Percentiles rank a stretch among this genome's conserved stretches.
Conservation (phyloP, 1,140 invertebrate species). For the Bombus superbus region DNA sequence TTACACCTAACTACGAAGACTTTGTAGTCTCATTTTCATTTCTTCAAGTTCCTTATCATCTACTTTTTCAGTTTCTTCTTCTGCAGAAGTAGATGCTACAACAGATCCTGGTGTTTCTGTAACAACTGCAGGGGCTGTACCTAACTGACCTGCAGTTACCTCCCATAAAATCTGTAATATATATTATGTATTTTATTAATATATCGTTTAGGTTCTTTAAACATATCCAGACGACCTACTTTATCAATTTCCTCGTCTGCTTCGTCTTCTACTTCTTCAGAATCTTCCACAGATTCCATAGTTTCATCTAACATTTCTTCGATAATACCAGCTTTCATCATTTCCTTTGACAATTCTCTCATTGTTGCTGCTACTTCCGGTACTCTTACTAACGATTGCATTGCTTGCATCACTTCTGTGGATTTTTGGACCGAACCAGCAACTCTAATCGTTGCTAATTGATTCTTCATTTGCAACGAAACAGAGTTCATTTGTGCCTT, state of each 20-base stretch:
- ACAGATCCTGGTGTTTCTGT: slow-evolving; percentile 85
- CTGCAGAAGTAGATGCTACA: slow-evolving; percentile 82
- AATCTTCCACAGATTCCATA: slow-evolving; percentile 94
- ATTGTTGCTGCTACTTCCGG: slow-evolving; percentile 98
- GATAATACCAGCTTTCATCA: slow-evolving; percentile 97
- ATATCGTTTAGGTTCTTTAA: not conserved
- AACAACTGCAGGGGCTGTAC: slow-evolving; percentile 92
- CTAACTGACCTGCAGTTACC: slow-evolving; percentile 95
- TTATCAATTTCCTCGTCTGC: slow-evolving; percentile 97
- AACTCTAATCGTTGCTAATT: slow-evolving; percentile 95
- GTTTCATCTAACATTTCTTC: slow-evolving; percentile 97
- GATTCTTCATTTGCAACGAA: slow-evolving; percentile 98
- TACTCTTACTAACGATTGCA: slow-evolving; percentile 95
- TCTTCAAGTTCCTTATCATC: slow-evolving; percentile 92
- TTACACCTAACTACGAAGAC: slow-evolving; percentile 88
- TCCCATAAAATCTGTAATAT: slow-evolving; percentile 93
- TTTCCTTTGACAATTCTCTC: slow-evolving; percentile 99
- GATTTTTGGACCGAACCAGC: slow-evolving; percentile 96
- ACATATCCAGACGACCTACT: slow-evolving; percentile 78
- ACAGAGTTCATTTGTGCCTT: slow-evolving; percentile 99
- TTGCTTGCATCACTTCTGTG: slow-evolving; percentile 98
- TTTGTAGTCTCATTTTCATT: slow-evolving; percentile 93
- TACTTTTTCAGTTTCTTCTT: slow-evolving; percentile 81
- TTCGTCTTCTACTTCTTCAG: slow-evolving; percentile 95
- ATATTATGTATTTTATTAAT: not conserved